Percentiles rank a stretch among this genome's conserved stretches.
phyloP scores from a whole-genome alignment of 92 coral and sea anemone genomes.

The Parazoanthus darwini region DNA sequence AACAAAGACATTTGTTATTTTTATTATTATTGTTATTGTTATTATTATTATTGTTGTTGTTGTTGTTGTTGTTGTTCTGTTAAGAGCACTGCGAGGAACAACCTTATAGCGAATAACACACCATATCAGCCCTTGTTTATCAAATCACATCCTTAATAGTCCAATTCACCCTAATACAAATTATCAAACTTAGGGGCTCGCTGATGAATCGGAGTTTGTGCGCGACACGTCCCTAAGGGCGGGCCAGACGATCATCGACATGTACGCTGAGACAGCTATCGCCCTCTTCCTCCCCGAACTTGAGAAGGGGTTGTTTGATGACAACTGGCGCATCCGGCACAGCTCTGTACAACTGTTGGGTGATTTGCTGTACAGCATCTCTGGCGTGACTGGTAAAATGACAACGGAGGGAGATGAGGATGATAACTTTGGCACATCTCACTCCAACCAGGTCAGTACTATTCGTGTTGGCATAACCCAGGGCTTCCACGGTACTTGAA shows the following conservation, averaged over 20 bases:
- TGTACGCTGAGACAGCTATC: conserved; percentile 93
- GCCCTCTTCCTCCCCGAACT: conserved; percentile 91
- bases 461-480: neutral
- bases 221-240: conserved; percentile 97
- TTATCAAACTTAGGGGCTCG: conserved; percentile 71
- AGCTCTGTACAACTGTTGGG: conserved; percentile 93
- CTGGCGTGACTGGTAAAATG: conserved; percentile 99
- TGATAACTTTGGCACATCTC: conserved; percentile 93
- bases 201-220: conserved; percentile 95
- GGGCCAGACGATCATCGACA: conserved; percentile 92
- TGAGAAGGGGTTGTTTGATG: conserved; percentile 94
- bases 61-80: too few relatives aligned
- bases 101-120: too few relatives aligned
- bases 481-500: too few relatives aligned
- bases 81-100: too few relatives aligned
- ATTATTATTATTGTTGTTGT: too few relatives aligned
- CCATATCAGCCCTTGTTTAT: too few relatives aligned
- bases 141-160: too few relatives aligned
- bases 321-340: conserved; percentile 96
- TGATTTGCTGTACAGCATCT: conserved; percentile 86
- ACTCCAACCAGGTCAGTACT: conserved; percentile 85
- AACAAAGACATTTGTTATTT: too few relatives aligned
- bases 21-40: too few relatives aligned
- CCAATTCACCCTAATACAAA: too few relatives aligned
- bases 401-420: conserved; percentile 97